These are phyloP conservation scores for Pteronura brasiliensis DNA, from an alignment of 2,113 vertebrate genomes.

Conservation along the genomic window DNA sequence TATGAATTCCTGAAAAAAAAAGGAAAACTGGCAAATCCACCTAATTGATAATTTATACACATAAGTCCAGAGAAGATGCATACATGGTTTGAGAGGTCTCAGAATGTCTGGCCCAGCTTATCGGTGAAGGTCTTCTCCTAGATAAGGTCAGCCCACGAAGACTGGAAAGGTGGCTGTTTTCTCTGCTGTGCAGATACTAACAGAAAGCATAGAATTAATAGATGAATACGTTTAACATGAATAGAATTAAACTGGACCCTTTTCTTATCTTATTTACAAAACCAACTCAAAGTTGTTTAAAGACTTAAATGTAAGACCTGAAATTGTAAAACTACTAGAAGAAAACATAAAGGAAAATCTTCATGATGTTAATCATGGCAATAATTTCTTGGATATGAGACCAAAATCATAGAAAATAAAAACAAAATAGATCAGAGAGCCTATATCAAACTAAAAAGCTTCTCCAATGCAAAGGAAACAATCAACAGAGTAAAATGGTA, in stretches of 20 bases:
- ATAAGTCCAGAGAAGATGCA: not conserved
- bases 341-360: not conserved
- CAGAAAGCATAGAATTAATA: not conserved
- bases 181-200: not conserved
- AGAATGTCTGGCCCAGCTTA: not conserved
- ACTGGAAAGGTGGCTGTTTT: not conserved
- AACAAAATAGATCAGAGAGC: not conserved
- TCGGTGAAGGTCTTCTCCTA: not conserved
- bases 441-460: not conserved
- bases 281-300: not conserved
- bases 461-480: not conserved
- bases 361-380: not conserved
- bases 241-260: not conserved
- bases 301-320: not conserved
- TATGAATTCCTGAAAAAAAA: not conserved
- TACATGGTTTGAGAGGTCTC: not conserved
- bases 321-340: not conserved
- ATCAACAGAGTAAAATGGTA: not conserved
- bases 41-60: not conserved
- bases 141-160: not conserved
- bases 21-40: not conserved
- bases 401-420: not conserved
- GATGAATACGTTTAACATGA: not conserved
- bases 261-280: not conserved
- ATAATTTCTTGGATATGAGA: not conserved